Percentiles rank a stretch among this genome's conserved stretches.
phyloP scores from a whole-genome alignment of 2,888 invertebrate genomes.

The Rotaria sp. region DNA sequence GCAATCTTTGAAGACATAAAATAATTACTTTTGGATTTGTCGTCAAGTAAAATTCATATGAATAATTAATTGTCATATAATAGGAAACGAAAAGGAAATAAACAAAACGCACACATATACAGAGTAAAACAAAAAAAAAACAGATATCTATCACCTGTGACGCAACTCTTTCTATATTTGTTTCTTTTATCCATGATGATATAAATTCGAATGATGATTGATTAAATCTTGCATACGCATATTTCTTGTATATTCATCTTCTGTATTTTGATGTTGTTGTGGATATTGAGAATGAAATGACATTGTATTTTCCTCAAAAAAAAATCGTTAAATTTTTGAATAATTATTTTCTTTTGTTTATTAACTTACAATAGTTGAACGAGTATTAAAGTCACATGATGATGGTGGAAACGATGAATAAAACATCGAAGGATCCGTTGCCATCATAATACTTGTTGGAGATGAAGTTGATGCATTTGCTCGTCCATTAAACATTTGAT shows the following conservation, averaged over 20 bases:
- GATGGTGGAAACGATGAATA: neutral
- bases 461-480: constrained; percentile 1
- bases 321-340: neutral
- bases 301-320: neutral
- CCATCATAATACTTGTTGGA: neutral
- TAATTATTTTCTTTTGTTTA: neutral
- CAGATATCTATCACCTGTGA: neutral
- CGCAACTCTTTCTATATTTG: neutral
- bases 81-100: neutral
- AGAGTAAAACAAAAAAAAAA: neutral
- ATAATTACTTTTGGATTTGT: neutral
- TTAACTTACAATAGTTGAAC: neutral
- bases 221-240: neutral
- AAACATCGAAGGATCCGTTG: neutral
- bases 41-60: neutral
- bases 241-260: constrained; percentile 14
- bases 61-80: neutral
- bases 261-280: neutral
- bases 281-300: neutral
- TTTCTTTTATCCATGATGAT: neutral
- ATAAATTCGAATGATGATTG: neutral
- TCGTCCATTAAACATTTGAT: neutral
- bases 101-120: neutral
- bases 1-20: neutral
- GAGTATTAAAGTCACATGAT: constrained; percentile 2